phyloP scores from a whole-genome alignment of 2,888 invertebrate genomes.

The Eupithecia dodoneata region DNA sequence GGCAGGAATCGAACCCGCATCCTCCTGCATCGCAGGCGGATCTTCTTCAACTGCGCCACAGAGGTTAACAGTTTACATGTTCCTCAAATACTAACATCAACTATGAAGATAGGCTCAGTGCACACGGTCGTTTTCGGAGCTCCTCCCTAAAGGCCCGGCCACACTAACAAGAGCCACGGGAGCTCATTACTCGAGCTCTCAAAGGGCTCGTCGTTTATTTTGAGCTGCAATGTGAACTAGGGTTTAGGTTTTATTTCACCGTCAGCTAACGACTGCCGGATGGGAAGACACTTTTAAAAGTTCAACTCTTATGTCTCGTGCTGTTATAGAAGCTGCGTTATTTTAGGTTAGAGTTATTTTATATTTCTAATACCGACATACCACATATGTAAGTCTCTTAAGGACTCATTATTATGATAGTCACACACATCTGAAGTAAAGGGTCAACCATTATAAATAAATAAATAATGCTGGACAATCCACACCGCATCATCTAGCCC shows the following conservation, averaged over 20 bases:
- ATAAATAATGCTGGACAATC: no score
- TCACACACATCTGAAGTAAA: not conserved
- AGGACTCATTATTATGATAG: not conserved
- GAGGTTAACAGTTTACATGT: not conserved
- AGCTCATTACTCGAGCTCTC: slow-evolving; percentile 63
- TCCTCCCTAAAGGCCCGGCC: slow-evolving; percentile 27
- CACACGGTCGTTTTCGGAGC: slow-evolving; percentile 14
- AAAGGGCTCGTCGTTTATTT: slow-evolving; percentile 65
- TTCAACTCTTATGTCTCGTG: not conserved
- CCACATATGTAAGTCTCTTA: no score
- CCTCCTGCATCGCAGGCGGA: no score
- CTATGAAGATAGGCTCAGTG: not conserved
- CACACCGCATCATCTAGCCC: no score
- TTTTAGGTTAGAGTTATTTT: not conserved
- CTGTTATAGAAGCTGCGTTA: not conserved
- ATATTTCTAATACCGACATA: not conserved
- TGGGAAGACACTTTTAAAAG: not conserved
- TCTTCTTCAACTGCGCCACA: no score
- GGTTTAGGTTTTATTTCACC: slow-evolving; percentile 39
- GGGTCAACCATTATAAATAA: no score
- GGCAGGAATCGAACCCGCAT: no score
- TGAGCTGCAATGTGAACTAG: slow-evolving; percentile 42
- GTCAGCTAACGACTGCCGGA: slow-evolving; percentile 32
- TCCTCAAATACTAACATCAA: not conserved
- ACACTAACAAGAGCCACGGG: slow-evolving; percentile 43